These are phyloP conservation scores for Condylura cristata DNA, from an alignment of 2,113 vertebrate species.

Conservation along the genomic window DNA sequence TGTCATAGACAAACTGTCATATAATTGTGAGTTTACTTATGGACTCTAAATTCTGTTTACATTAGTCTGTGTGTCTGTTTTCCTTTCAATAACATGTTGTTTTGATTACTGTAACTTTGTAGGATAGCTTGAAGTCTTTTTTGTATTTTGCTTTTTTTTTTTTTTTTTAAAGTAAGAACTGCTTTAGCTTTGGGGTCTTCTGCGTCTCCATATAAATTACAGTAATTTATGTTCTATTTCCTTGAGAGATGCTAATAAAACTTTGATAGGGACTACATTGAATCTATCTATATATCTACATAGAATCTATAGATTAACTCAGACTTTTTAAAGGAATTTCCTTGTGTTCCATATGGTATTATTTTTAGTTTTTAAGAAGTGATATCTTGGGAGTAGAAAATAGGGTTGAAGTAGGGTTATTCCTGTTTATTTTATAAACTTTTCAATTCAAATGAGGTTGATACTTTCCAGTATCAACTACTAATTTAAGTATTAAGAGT, in stretches of 20 bases:
- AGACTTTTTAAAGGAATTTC: not conserved
- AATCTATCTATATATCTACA: no score
- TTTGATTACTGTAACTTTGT: no score
- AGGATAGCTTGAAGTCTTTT: no score
- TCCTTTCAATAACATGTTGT: no score
- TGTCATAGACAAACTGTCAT: not conserved
- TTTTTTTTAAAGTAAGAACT: no score
- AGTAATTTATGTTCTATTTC: no score
- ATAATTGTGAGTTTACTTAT: not conserved
- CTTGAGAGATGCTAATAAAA: no score
- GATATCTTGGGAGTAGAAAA: conserved; percentile 1
- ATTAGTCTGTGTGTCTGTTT: not conserved
- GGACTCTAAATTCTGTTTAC: not conserved
- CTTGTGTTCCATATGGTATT: not conserved
- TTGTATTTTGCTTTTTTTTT: no score
- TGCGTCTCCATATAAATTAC: no score
- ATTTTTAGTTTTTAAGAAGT: conserved; percentile 56
- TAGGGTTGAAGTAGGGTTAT: not conserved
- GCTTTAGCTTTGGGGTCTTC: no score
- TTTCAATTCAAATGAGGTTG: conserved; percentile 22
- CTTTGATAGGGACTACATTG: no score
- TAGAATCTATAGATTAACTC: not conserved
- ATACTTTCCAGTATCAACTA: conserved; percentile 4
- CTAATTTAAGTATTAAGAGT: conserved; percentile 44
- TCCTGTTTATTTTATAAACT: conserved; percentile 23